Conservation (phyloP, 2,797 vertebrate species). For the Melopsittacus undulatus region DNA sequence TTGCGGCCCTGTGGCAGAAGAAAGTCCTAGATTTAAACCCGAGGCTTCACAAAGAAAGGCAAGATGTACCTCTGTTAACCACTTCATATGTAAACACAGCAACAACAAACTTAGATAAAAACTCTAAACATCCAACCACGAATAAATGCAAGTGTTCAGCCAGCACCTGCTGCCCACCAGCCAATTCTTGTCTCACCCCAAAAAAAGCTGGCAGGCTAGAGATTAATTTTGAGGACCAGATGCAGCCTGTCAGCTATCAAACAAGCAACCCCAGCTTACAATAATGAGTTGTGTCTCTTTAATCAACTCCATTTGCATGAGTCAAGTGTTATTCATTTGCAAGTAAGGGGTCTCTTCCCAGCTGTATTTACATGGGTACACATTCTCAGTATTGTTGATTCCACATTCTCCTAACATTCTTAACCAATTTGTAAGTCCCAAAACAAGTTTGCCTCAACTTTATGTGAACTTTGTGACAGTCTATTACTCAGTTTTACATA, state of each 20-base stretch:
- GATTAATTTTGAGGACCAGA: slow-evolving; percentile 50
- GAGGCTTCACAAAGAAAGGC: not conserved
- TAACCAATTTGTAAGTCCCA: not conserved
- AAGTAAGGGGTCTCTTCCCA: slow-evolving; percentile 23
- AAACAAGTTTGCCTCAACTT: not conserved
- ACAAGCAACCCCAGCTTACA: slow-evolving; percentile 12
- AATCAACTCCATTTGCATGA: slow-evolving; percentile 28
- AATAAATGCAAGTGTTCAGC: slow-evolving; percentile 3
- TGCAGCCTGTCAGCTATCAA: slow-evolving; percentile 30
- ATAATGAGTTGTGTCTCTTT: slow-evolving; percentile 26
- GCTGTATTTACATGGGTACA: slow-evolving; percentile 22
- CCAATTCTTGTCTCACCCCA: not conserved
- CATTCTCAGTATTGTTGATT: not conserved
- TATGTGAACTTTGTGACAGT: not conserved
- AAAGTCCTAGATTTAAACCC: not conserved
- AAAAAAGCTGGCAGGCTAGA: slow-evolving; percentile 14
- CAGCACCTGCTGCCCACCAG: slow-evolving; percentile 50
- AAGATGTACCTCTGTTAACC: not conserved
- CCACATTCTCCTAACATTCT: not conserved
- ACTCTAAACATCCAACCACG: not conserved
- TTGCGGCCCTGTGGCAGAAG: not conserved
- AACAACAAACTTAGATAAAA: not conserved
- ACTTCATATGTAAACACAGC: not conserved
- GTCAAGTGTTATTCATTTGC: not conserved
- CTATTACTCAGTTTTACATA: not conserved